phyloP scores from a whole-genome alignment of 1,140 invertebrate genomes.

The Philotrypesis tridentata region DNA sequence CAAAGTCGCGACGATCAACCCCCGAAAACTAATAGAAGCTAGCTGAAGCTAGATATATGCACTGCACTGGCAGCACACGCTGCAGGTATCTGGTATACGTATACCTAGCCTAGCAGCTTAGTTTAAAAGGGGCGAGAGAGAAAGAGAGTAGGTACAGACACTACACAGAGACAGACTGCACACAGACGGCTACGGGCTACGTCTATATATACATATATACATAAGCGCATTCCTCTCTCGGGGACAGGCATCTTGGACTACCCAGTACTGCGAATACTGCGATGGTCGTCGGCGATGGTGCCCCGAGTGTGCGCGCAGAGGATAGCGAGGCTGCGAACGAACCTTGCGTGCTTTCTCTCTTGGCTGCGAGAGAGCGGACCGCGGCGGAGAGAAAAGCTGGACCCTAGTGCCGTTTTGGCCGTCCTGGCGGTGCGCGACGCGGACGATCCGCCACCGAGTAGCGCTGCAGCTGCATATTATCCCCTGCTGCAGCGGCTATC shows the following conservation, averaged over 20 bases:
- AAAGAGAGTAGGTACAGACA: slow-evolving; percentile 37
- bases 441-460: not conserved
- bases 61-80: not conserved
- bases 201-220: too few relatives aligned
- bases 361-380: not conserved
- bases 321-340: not conserved
- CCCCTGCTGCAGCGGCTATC: not conserved
- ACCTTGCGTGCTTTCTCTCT: not conserved
- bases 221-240: slow-evolving; percentile 35
- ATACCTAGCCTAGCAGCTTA: not conserved
- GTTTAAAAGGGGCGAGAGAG: slow-evolving; percentile 42
- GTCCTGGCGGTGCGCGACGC: not conserved
- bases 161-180: not conserved
- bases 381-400: not conserved
- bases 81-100: not conserved
- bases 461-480: not conserved
- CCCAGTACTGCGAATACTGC: too few relatives aligned
- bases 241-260: too few relatives aligned
- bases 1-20: not conserved
- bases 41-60: not conserved
- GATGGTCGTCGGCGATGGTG: not conserved
- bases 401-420: not conserved
- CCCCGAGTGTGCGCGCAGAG: too few relatives aligned
- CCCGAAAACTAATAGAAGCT: not conserved
- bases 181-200: not conserved